Conservation (phyloP, 2,888 invertebrate genomes). For the Rhingia campestris region DNA sequence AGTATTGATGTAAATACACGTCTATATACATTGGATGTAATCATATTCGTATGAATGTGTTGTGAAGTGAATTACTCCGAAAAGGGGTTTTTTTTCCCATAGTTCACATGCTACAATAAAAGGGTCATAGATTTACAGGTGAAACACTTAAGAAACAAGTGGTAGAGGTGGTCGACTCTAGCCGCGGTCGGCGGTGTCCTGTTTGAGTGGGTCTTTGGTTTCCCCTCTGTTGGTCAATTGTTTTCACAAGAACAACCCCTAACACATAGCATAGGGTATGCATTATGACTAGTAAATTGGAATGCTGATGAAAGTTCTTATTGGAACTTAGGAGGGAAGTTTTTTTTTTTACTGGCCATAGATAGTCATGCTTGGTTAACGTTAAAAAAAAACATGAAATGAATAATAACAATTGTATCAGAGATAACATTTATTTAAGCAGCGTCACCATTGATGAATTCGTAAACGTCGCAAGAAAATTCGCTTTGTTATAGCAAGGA, state of each 20-base stretch:
- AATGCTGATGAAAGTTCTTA: not conserved
- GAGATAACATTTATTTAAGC: too few relatives aligned
- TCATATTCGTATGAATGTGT: conserved; percentile 32
- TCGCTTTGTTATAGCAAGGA: too few relatives aligned
- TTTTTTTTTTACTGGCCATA: not conserved
- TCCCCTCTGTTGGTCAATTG: conserved; percentile 26
- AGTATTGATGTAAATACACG: conserved; percentile 22
- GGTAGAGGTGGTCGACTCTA: conserved; percentile 1
- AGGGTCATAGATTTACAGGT: conserved; percentile 60
- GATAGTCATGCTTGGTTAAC: too few relatives aligned
- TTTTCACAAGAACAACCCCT: conserved; percentile 24
- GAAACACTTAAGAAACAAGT: conserved; percentile 55
- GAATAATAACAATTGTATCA: too few relatives aligned
- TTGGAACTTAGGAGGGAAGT: not conserved
- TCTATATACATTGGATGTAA: conserved; percentile 27
- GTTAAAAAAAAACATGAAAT: too few relatives aligned
- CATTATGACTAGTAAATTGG: not conserved
- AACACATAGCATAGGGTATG: conserved; percentile 28
- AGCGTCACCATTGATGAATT: too few relatives aligned
- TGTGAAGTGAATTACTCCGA: conserved; percentile 35
- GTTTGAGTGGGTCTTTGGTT: conserved; percentile 20
- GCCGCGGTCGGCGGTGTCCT: conserved; percentile 23
- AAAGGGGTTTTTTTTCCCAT: conserved; percentile 34
- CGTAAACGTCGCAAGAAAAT: too few relatives aligned
- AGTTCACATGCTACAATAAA: conserved; percentile 46